Conservation (phyloP, 2,797 vertebrate genomes). For the Ibycter americanus region DNA sequence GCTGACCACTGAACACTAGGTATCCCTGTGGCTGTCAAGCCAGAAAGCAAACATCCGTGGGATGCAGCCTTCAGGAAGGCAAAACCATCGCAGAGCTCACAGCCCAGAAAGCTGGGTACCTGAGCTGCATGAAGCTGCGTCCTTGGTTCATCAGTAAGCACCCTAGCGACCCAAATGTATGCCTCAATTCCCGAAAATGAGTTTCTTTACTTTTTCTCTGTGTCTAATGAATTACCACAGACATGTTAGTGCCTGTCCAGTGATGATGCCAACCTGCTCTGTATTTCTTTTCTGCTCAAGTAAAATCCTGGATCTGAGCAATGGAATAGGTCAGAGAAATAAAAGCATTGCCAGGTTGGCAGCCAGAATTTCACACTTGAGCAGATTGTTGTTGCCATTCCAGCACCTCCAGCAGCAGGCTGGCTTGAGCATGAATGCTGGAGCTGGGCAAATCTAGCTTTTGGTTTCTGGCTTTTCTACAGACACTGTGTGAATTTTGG, state of each 20-base stretch:
- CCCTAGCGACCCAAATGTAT: neutral
- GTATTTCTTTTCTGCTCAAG: neutral
- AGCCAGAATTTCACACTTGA: neutral
- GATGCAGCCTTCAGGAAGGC: neutral
- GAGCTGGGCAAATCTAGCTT: neutral
- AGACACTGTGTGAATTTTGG: neutral
- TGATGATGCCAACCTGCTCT: neutral
- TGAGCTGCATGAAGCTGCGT: neutral
- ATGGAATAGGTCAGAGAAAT: neutral
- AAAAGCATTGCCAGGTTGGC: neutral
- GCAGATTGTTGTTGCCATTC: constrained; percentile 47
- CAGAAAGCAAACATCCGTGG: neutral
- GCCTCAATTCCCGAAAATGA: neutral
- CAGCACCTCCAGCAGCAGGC: neutral
- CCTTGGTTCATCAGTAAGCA: neutral
- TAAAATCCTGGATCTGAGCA: constrained; percentile 39
- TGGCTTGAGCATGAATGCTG: neutral
- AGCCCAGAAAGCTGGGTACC: no score
- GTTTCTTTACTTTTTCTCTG: neutral
- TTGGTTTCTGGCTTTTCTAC: neutral
- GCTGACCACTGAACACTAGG: neutral
- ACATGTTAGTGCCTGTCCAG: neutral
- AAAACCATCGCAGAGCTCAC: neutral
- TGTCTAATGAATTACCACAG: neutral
- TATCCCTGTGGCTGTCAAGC: neutral